phyloP scores from a whole-genome alignment of 2,888 invertebrate species.

The Camponotus fellah region DNA sequence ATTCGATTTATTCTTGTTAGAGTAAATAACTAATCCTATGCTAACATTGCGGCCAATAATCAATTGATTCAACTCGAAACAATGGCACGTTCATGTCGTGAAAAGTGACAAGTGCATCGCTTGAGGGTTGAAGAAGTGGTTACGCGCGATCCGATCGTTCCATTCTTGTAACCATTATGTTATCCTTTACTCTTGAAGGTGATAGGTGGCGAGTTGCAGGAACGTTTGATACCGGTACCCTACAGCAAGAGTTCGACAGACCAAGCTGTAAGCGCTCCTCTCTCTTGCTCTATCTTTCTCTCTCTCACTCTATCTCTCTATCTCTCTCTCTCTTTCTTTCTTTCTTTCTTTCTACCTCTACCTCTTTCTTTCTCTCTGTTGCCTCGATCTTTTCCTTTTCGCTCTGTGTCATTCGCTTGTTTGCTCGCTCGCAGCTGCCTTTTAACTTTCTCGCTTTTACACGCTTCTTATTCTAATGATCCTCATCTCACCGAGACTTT shows the following conservation, averaged over 20 bases:
- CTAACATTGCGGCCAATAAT: neutral
- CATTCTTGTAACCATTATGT: slow-evolving; percentile 87
- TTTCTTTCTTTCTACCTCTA: slow-evolving; percentile 67
- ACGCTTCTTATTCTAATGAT: slow-evolving; percentile 74
- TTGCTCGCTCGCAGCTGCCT: slow-evolving; percentile 79
- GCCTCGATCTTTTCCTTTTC: slow-evolving; percentile 48
- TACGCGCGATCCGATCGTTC: slow-evolving; percentile 79
- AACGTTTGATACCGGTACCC: slow-evolving; percentile 99
- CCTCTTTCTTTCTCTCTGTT: slow-evolving; percentile 40
- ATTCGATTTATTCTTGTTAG: neutral
- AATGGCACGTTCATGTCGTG: neutral
- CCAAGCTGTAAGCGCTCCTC: slow-evolving; percentile 98
- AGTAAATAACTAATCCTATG: slow-evolving; percentile 2
- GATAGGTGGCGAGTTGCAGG: slow-evolving; percentile 99
- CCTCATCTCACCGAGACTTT: slow-evolving; percentile 1
- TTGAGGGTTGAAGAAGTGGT: slow-evolving; percentile 67
- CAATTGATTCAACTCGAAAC: neutral
- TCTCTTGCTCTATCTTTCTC: slow-evolving; percentile 87
- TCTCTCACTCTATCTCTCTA: slow-evolving; percentile 76
- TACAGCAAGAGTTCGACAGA: slow-evolving; percentile 99
- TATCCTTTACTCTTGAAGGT: slow-evolving; percentile 97
- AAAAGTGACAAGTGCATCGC: slow-evolving; percentile 10
- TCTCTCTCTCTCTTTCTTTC: slow-evolving; percentile 73
- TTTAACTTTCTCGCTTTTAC: slow-evolving; percentile 86
- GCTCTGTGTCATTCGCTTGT: slow-evolving; percentile 79